Base-by-base conservation (phyloP, 37 sponge, comb jelly and placozoan genomes). In the Crambe crambe region DNA sequence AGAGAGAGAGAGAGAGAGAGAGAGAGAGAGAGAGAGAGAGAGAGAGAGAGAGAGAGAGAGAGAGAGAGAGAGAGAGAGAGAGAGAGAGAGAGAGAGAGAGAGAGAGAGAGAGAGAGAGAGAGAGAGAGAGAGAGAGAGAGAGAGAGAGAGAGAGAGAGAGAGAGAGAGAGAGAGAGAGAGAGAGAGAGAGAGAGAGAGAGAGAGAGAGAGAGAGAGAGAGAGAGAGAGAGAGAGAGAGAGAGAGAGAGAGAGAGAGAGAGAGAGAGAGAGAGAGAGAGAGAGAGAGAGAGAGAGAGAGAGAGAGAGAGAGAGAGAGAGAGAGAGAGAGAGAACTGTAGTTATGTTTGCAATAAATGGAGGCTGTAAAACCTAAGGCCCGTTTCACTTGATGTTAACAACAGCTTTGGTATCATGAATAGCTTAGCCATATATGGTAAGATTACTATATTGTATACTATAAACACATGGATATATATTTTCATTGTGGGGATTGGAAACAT, bases 201-300 rank as follows among this genome's bases (percentile, higher is more conserved):
- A 71, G 75, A 74, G 67, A 82, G 83, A 61, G 67, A 82, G 75
- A 73, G 74, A 82, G 83, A 80, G 74, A 61, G 83, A 82, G 75
- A 74, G 83, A 73, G 74, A 74, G 75, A 73, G 43, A 82, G 83
- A 82, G 74, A 70, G 83, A 74, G 74, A 73, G 83, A 74, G 65
- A 70, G 83, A 74, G 74, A 82, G 75, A 82, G 74, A 73, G 75
- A 74, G 75, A 61, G 40, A 25, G 43, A 27, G 21, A 61, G 54
- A 17, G 35, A 57, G 82, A 71, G 73, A 39, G 82, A 57, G 73
- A 72, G 62, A 57, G 60, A 71, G 72, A 71, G 82, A 71, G 75
- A 74, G 75, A 82, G 83, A 61, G 75, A 82, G 66, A 73, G 74
- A 82, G 83, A 80, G 74, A 61, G 83, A 82, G 75, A 74, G 83